Conservation (phyloP, 1,140 invertebrate species). For the Caenorhabditis inopinata region DNA sequence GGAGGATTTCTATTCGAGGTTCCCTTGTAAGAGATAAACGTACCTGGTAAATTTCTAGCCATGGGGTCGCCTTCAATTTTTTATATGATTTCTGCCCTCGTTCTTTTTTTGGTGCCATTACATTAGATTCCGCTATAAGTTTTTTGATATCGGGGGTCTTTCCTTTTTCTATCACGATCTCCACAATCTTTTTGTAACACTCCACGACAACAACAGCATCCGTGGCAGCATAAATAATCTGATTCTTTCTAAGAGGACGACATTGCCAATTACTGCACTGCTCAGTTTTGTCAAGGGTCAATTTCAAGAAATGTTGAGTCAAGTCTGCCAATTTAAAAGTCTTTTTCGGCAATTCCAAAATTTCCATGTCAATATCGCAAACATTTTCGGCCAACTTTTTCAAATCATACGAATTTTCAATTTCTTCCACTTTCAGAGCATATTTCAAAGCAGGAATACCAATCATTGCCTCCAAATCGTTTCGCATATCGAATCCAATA, state of each 20-base stretch:
- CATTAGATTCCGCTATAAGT: not conserved
- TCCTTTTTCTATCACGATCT: not conserved
- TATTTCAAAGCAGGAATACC: not conserved
- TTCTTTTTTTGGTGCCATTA: constrained; percentile 1
- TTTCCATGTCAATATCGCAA: constrained; percentile 8
- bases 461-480: not conserved
- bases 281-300: not conserved
- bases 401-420: not conserved
- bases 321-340: constrained; percentile 14
- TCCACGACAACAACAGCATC: not conserved
- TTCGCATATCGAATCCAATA: constrained; percentile 1
- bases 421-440: not conserved
- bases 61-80: not conserved
- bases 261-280: constrained; percentile 15
- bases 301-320: not conserved
- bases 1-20: no score
- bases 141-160: not conserved
- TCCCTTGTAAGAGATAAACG: no score
- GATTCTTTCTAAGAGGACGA: not conserved
- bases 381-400: not conserved
- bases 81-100: not conserved
- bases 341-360: not conserved
- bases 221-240: not conserved
- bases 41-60: not conserved
- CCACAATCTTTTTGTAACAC: not conserved